A percentile compares a stretch with the other conserved stretches of the same genome.
Evolutionary conservation across 1,140 invertebrate species (phyloP).

Genomic region (Cheumatopsyche charites): DNA sequence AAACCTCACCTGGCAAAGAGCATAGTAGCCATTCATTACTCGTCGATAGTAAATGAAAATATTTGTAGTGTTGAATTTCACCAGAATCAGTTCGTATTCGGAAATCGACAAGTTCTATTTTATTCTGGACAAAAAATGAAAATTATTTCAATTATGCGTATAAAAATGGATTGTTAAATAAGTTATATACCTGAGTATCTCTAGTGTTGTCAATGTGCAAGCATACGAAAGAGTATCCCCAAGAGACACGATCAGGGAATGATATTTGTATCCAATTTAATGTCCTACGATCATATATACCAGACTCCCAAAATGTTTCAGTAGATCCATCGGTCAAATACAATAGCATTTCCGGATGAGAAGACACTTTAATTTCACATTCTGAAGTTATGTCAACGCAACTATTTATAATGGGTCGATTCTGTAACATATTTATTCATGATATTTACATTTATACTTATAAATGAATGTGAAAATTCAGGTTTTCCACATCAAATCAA

Average conservation of each 20-base stretch:
- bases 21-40: slow-evolving; percentile 85
- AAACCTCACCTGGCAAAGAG: slow-evolving; percentile 69
- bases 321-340: slow-evolving; percentile 93
- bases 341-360: slow-evolving; percentile 89
- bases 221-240: slow-evolving; percentile 73
- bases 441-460: too few species aligned
- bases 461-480: too few species aligned
- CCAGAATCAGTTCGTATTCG: slow-evolving; percentile 80
- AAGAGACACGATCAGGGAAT: slow-evolving; percentile 58
- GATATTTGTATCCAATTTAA: slow-evolving; percentile 71
- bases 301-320: slow-evolving; percentile 99
- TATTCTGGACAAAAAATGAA: slow-evolving; percentile 77
- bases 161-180: too few species aligned
- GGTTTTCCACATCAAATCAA: too few species aligned
- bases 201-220: slow-evolving; percentile 93
- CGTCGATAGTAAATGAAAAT: slow-evolving; percentile 83
- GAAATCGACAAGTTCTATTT: slow-evolving; percentile 83
- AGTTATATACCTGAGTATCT: slow-evolving; percentile 74
- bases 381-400: slow-evolving; percentile 68
- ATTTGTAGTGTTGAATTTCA: slow-evolving; percentile 79
- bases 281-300: slow-evolving; percentile 94
- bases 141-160: too few species aligned
- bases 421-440: slow-evolving; percentile 17
- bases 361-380: slow-evolving; percentile 87
- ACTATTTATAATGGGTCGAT: slow-evolving; percentile 50